phyloP scores from a whole-genome alignment of 2,113 vertebrate species.

The Oreocharis arfaki region DNA sequence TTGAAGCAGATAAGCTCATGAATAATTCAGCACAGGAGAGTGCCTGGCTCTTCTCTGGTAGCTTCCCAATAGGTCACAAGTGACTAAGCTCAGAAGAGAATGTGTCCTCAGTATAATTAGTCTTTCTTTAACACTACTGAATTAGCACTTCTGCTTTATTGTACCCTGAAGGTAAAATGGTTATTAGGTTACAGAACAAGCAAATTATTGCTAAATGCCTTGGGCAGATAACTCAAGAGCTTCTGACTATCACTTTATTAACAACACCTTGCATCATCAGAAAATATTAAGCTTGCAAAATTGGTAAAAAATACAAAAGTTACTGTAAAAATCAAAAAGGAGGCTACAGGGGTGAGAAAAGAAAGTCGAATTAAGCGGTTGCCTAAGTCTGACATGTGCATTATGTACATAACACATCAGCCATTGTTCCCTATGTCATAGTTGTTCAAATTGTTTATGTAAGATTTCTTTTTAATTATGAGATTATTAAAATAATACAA shows the following conservation, averaged over 20 bases:
- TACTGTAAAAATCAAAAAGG: neutral
- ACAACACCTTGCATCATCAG: neutral
- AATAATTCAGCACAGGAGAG: conserved; percentile 50
- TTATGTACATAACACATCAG: neutral
- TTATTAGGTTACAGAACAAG: conserved; percentile 70
- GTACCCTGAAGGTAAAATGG: conserved; percentile 50
- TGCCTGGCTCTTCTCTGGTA: conserved; percentile 16
- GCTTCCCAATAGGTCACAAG: conserved; percentile 40
- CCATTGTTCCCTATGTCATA: neutral
- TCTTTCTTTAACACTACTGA: conserved; percentile 60
- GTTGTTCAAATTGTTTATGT: neutral
- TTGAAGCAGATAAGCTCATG: neutral
- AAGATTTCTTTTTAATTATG: neutral
- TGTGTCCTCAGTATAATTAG: conserved; percentile 58
- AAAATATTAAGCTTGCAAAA: neutral
- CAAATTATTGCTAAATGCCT: conserved; percentile 63
- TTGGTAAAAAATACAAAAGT: neutral
- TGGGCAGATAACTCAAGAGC: conserved; percentile 45
- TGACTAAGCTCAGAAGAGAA: conserved; percentile 54
- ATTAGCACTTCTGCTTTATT: conserved; percentile 66
- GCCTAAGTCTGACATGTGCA: neutral
- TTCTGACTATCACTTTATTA: conserved; percentile 44
- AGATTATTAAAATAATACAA: neutral
- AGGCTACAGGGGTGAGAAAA: neutral
- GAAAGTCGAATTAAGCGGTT: neutral